Percentiles rank a stretch among this genome's conserved stretches.
phyloP scores from a whole-genome alignment of 2,113 vertebrate species.

The Bubo blakistoni region DNA sequence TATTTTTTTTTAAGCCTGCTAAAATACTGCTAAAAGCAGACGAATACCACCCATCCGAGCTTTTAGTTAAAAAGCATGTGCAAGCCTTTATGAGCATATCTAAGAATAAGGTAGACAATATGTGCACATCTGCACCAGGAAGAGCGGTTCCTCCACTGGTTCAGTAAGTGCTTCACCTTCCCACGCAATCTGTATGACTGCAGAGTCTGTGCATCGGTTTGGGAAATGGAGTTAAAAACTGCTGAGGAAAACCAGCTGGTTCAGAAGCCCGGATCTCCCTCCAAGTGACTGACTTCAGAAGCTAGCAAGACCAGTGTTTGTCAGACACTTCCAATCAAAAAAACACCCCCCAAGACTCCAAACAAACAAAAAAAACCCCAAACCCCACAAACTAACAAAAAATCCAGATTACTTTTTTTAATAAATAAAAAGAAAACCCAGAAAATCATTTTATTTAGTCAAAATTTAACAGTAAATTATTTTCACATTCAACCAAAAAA shows the following conservation, averaged over 20 bases:
- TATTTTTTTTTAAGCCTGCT: neutral
- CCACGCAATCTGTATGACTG: neutral
- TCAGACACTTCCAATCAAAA: neutral
- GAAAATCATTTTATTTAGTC: neutral
- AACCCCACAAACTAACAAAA: neutral
- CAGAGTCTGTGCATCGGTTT: neutral
- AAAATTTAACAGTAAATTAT: neutral
- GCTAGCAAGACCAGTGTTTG: neutral
- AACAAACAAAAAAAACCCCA: neutral
- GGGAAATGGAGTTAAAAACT: neutral
- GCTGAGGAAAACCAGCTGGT: neutral
- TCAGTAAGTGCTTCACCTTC: neutral
- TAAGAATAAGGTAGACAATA: neutral
- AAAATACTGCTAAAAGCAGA: slow-evolving; percentile 1
- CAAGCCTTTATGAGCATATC: neutral
- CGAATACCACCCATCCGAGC: neutral
- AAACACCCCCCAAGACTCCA: neutral
- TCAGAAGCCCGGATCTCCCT: neutral
- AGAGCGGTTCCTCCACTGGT: neutral
- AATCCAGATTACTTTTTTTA: rapidly evolving
- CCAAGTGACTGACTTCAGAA: neutral
- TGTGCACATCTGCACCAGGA: neutral
- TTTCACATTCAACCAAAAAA: neutral
- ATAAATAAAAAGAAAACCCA: neutral
- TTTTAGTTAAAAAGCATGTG: neutral